Evolutionary conservation across 2,888 invertebrate genomes (phyloP), one percentile per base, ranked within the genome.

Genomic region (Acanthoscelides obtectus): DNA sequence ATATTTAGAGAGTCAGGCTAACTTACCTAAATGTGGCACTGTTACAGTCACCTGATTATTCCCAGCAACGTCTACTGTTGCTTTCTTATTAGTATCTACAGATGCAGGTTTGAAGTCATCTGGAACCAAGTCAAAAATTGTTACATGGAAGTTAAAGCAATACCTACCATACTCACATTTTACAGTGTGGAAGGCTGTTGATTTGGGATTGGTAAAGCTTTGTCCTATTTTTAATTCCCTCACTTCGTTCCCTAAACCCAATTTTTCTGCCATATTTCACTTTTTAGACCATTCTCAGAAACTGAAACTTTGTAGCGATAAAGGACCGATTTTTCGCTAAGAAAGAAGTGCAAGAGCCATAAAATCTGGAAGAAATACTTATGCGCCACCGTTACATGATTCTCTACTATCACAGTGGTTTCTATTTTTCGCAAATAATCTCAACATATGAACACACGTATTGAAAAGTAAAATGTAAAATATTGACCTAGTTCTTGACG

Each of bases 71-170:
- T 97, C 96, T 72, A 98, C 92, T 22, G 91, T 92, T 64, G 97
- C 96, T 88, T 94, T 93, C 87, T 97, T 95, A 81, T 92, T 94
- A 67, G 93, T 92, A 86, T 98, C 98, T 71, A 98, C 96, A 80
- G 97, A 98, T n/a, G 98, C 98, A 78, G 98, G 98, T 85, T 98
- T 98, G 85, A 98, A 98, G 87, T 98, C 98, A 93, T 98, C 97
- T 98, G 87, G 70, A 90, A 89, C 20, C 5, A 69, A 64, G 63
- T 68, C 22, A 70, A 68, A 21, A 69, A 22, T 63, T 22, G 0
- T 17, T 66, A 22, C 20, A 12, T 0, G 21, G 22, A 20, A 66
- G 17, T n/a, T n/a, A 45, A 45, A 45, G 17, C 6, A 25, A 5
- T 4, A 45, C 45, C 45, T 69, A n/a, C 17, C 19, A 74, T 73